Percentiles rank a stretch among this genome's conserved stretches.
Evolutionary conservation across 2,113 vertebrate genomes (phyloP).

Genomic region (Lepus americanus): DNA sequence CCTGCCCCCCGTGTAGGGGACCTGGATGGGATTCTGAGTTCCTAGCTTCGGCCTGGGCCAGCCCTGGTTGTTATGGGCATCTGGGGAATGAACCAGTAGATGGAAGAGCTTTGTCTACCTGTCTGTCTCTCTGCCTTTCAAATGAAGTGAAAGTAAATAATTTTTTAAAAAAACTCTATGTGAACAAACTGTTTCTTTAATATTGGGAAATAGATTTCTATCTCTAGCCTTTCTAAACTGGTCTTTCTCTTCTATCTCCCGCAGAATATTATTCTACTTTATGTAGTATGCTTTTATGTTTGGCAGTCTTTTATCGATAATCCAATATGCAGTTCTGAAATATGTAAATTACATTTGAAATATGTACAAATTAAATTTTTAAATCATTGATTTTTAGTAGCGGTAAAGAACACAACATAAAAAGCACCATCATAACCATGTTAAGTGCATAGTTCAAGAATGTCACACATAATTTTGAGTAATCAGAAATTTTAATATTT

Average conservation of each 20-base stretch:
- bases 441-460: background rate
- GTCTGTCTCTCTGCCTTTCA: too few relatives aligned
- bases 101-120: too few relatives aligned
- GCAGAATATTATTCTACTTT: constrained; percentile 18
- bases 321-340: background rate
- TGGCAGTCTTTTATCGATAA: background rate
- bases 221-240: constrained; percentile 4
- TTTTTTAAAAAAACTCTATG: too few relatives aligned
- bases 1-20: too few relatives aligned
- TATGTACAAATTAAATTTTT: background rate
- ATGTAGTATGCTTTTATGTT: background rate
- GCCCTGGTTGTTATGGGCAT: too few relatives aligned
- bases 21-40: too few relatives aligned
- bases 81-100: too few relatives aligned
- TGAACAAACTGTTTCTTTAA: background rate
- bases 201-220: background rate
- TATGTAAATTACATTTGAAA: background rate
- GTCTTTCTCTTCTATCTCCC: background rate
- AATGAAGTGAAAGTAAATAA: too few relatives aligned
- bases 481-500: background rate
- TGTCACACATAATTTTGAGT: background rate
- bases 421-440: background rate
- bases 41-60: too few relatives aligned
- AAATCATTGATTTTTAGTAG: background rate
- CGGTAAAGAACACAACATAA: background rate